Conservation (phyloP, 1,140 invertebrate species). For the Bemisia tabaci region DNA sequence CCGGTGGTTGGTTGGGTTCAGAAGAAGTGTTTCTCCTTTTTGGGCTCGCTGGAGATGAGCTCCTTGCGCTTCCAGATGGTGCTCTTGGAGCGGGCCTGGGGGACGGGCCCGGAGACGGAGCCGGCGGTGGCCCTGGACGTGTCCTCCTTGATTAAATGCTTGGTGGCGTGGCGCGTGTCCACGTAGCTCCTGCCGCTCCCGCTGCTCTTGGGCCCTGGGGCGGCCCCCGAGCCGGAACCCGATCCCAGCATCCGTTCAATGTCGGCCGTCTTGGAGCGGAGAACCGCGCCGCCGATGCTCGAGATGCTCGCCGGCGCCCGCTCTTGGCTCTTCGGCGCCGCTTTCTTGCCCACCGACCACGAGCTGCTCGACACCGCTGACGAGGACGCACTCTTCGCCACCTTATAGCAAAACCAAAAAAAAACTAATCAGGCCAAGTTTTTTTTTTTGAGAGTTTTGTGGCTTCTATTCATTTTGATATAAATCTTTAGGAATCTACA, state of each 20-base stretch:
- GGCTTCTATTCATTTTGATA: too few species aligned
- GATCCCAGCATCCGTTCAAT: conserved; percentile 42
- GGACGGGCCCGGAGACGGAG: conserved; percentile 10
- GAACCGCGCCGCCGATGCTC: conserved; percentile 47
- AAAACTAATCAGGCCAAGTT: conserved; percentile 5
- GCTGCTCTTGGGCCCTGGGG: conserved; percentile 11
- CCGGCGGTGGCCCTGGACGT: conserved; percentile 10
- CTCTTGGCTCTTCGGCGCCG: neutral
- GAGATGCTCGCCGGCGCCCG: conserved; percentile 37
- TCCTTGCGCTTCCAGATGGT: conserved; percentile 56
- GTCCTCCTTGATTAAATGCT: conserved; percentile 39
- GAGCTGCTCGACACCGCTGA: neutral
- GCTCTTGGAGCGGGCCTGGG: conserved; percentile 11
- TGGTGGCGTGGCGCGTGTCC: conserved; percentile 43
- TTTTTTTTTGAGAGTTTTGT: too few species aligned
- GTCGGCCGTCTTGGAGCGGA: conserved; percentile 50
- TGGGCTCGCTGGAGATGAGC: conserved; percentile 60
- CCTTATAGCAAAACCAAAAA: conserved; percentile 6
- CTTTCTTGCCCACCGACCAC: neutral
- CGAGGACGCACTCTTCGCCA: conserved; percentile 18
- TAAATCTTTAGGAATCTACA: too few species aligned
- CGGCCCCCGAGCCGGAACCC: conserved; percentile 17
- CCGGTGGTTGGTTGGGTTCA: too few species aligned
- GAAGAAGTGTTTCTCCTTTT: conserved; percentile 19
- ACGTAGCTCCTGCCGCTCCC: conserved; percentile 45